phyloP scores from a whole-genome alignment of 2,797 vertebrate species.

The Trachops cirrhosus region DNA sequence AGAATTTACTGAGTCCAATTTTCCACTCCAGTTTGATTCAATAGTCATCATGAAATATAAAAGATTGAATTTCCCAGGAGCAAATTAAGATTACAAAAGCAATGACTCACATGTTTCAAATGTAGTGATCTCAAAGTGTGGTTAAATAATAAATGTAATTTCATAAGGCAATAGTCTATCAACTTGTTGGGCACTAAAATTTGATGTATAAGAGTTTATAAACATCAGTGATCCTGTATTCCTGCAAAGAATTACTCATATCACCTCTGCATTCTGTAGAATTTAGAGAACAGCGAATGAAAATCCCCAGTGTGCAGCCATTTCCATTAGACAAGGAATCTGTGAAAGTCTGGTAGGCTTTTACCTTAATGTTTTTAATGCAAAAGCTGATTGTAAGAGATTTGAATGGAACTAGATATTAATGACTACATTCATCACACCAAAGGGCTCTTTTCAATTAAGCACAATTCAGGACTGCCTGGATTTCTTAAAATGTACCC shows the following conservation, averaged over 20 bases:
- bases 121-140: not conserved
- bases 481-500: not conserved
- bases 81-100: slow-evolving; percentile 51
- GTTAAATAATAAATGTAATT: slow-evolving; percentile 29
- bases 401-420: slow-evolving; percentile 41
- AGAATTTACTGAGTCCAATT: not conserved
- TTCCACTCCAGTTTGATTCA: not conserved
- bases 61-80: not conserved
- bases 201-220: not conserved
- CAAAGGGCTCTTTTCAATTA: slow-evolving; percentile 49
- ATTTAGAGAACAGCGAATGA: not conserved
- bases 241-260: not conserved
- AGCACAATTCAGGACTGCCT: not conserved
- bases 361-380: slow-evolving; percentile 43
- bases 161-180: not conserved
- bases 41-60: not conserved
- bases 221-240: not conserved
- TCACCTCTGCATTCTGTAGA: not conserved
- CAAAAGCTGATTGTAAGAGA: slow-evolving; percentile 24
- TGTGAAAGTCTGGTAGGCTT: not conserved
- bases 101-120: not conserved
- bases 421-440: slow-evolving; percentile 51
- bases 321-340: slow-evolving; percentile 4
- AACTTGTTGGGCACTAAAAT: not conserved
- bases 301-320: not conserved